Conservation (phyloP, 2,113 vertebrate genomes). For the Bubo scandiacus region DNA sequence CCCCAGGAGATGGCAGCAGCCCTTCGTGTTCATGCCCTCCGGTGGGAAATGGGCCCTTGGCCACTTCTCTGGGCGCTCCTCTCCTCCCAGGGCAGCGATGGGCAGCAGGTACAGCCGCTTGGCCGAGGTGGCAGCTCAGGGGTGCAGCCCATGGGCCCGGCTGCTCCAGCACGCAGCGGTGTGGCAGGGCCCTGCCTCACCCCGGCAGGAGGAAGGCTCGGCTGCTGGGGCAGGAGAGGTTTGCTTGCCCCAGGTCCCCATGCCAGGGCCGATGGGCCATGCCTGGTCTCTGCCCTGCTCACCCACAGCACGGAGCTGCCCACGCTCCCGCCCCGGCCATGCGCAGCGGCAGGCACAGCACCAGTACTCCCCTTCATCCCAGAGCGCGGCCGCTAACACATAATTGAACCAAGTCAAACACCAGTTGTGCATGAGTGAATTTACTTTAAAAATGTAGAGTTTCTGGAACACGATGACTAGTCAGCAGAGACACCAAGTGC, state of each 20-base stretch:
- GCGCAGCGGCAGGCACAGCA: not conserved
- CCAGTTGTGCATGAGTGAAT: not conserved
- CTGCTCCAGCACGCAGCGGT: not conserved
- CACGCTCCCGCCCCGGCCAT: rapidly evolving
- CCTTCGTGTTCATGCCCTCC: not conserved
- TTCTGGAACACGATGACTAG: not conserved
- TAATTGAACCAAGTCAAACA: rapidly evolving
- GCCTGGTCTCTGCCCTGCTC: not conserved
- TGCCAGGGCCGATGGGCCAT: rapidly evolving
- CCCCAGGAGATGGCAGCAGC: constrained; percentile 1
- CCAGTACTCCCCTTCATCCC: rapidly evolving
- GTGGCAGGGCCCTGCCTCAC: not conserved
- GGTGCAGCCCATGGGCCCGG: not conserved
- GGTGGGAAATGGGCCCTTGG: not conserved
- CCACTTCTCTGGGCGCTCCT: not conserved
- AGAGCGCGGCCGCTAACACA: rapidly evolving
- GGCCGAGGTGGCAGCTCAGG: not conserved
- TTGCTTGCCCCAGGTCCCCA: rapidly evolving
- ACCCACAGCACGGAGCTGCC: not conserved
- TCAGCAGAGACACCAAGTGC: not conserved
- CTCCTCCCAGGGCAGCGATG: rapidly evolving
- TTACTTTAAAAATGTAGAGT: not conserved
- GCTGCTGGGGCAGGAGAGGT: not conserved
- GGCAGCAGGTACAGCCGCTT: not conserved
- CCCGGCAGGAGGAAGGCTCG: rapidly evolving